Conservation (phyloP, 2,888 invertebrate species). For the Luperina testacea region DNA sequence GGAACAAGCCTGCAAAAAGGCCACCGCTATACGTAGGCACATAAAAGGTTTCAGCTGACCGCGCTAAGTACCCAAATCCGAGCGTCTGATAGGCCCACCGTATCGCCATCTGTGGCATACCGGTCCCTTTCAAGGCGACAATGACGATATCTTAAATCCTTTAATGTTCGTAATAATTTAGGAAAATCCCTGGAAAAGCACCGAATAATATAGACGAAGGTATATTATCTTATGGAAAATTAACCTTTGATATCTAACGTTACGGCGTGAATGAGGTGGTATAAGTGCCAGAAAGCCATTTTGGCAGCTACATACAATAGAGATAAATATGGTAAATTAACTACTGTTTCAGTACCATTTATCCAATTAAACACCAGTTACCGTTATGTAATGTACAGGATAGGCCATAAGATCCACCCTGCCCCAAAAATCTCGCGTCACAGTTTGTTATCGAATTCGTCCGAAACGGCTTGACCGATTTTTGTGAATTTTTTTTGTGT, state of each 20-base stretch:
- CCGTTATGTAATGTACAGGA: too few relatives aligned
- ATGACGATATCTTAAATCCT: constrained; percentile 50
- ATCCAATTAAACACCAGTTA: neutral
- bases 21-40: constrained; percentile 11
- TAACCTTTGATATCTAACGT: constrained; percentile 17
- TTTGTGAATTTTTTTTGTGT: too few relatives aligned
- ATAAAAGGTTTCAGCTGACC: constrained; percentile 57
- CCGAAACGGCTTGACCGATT: too few relatives aligned
- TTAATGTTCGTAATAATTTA: constrained; percentile 50
- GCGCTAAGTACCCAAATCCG: constrained; percentile 45
- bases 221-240: constrained; percentile 29
- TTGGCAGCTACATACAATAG: neutral
- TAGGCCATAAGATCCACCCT: too few relatives aligned
- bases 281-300: neutral
- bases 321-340: neutral
- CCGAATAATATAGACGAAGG: constrained; percentile 18
- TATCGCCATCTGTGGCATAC: constrained; percentile 48
- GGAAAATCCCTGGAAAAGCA: constrained; percentile 38
- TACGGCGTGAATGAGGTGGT: neutral
- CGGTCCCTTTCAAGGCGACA: constrained; percentile 34
- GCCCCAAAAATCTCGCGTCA: too few relatives aligned
- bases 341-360: neutral
- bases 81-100: constrained; percentile 37
- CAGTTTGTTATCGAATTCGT: too few relatives aligned
- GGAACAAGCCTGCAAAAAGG: constrained; percentile 39